phyloP scores from a whole-genome alignment of 2,888 invertebrate genomes.

The Lumbricus terrestris region DNA sequence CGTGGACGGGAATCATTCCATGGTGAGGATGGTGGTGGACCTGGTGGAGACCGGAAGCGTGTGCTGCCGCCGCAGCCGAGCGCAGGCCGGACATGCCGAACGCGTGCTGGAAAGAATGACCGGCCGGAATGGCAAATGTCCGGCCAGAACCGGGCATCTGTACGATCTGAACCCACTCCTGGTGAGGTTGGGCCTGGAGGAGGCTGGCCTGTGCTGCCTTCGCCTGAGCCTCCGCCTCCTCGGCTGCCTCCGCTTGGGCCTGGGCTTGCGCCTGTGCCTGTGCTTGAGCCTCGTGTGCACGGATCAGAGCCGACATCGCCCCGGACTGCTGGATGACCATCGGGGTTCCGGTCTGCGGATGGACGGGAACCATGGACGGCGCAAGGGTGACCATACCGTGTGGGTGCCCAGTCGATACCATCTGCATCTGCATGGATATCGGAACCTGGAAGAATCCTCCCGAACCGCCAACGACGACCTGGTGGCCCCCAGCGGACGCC shows the following conservation, averaged over 20 bases:
- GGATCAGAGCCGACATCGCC: neutral
- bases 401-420: conserved; percentile 5
- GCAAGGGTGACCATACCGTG: neutral
- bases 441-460: conserved; percentile 12
- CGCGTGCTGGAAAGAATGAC: neutral
- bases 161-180: conserved; percentile 25
- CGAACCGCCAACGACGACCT: neutral
- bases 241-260: conserved; percentile 43
- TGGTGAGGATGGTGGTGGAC: conserved; percentile 12
- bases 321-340: conserved; percentile 18
- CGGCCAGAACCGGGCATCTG: conserved; percentile 19
- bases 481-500: neutral
- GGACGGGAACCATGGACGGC: conserved; percentile 23
- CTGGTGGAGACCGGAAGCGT: neutral
- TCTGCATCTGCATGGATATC: conserved; percentile 19
- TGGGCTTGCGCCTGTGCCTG: conserved; percentile 42
- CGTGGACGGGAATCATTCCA: neutral
- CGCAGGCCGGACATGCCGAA: neutral
- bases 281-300: conserved; percentile 35
- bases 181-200: neutral
- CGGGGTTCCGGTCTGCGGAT: conserved; percentile 39
- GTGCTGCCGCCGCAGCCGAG: no score
- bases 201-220: neutral
- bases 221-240: conserved; percentile 43
- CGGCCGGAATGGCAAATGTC: neutral